Conservation (phyloP, 2,113 vertebrate genomes). For the Lycocorax pyrrhopterus region DNA sequence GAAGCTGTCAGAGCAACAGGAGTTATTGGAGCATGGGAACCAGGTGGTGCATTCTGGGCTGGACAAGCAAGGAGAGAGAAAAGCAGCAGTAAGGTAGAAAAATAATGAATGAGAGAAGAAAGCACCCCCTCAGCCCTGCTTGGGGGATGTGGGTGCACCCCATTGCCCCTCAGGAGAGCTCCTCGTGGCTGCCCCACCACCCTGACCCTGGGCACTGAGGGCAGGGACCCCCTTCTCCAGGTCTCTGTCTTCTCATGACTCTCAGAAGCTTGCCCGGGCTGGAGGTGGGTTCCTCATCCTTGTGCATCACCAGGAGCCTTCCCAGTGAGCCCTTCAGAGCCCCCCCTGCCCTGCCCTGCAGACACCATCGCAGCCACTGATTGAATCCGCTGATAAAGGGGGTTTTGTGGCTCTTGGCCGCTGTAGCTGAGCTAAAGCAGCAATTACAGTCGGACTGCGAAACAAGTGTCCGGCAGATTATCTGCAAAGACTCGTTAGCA, state of each 20-base stretch:
- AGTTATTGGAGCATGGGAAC: background rate
- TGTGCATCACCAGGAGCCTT: background rate
- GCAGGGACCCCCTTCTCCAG: background rate
- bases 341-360: background rate
- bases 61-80: background rate
- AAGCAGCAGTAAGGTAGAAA: background rate
- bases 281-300: background rate
- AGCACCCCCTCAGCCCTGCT: background rate
- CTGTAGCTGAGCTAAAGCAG: background rate
- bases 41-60: background rate
- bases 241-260: background rate
- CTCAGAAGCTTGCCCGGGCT: accelerated
- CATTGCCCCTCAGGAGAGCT: background rate
- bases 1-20: constrained; percentile 35
- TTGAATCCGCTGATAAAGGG: background rate
- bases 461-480: background rate
- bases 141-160: background rate
- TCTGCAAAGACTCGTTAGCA: background rate
- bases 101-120: background rate
- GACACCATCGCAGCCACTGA: background rate
- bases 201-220: background rate
- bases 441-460: background rate
- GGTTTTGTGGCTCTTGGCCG: background rate
- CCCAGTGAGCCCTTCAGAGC: background rate
- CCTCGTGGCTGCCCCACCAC: background rate